These are phyloP conservation scores for Hydriomena furcata DNA, from an alignment of 2,888 invertebrate genomes.

Conservation along the genomic window DNA sequence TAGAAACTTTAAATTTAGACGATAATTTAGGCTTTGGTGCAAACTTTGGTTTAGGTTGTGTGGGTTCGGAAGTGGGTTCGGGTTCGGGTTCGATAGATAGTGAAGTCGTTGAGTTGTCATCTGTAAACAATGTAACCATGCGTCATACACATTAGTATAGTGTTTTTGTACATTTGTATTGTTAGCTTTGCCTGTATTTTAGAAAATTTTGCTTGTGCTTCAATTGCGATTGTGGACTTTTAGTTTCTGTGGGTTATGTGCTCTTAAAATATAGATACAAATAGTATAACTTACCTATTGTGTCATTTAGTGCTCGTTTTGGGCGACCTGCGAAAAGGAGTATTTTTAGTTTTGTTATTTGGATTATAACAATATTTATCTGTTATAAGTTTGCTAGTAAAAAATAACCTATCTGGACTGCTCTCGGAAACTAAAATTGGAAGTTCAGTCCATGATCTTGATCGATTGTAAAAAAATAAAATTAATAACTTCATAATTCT, in stretches of 20 bases:
- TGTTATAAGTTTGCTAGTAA: too few relatives aligned
- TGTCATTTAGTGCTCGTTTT: constrained; percentile 49
- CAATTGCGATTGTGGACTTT: constrained; percentile 42
- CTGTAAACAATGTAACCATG: constrained; percentile 77
- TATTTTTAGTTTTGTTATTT: too few relatives aligned
- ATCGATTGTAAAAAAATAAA: too few relatives aligned
- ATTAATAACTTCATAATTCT: too few relatives aligned
- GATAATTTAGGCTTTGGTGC: constrained; percentile 46
- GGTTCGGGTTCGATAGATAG: constrained; percentile 41
- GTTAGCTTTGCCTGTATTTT: constrained; percentile 41
- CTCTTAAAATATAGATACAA: constrained; percentile 20
- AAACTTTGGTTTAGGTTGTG: constrained; percentile 49
- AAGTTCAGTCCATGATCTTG: too few relatives aligned
- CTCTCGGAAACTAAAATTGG: too few relatives aligned
- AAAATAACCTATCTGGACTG: too few relatives aligned
- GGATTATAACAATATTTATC: too few relatives aligned
- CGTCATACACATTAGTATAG: constrained; percentile 60
- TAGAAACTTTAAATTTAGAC: constrained; percentile 30
- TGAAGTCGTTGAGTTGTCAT: constrained; percentile 73
- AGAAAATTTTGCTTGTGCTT: constrained; percentile 32
- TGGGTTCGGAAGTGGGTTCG: constrained; percentile 30
- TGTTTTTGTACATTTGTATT: constrained; percentile 41
- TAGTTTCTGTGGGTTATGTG: constrained; percentile 40
- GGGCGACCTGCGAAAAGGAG: constrained; percentile 46
- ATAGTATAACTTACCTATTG: constrained; percentile 49